Conservation (phyloP, 2,888 invertebrate genomes). For the Desoria tigrina region DNA sequence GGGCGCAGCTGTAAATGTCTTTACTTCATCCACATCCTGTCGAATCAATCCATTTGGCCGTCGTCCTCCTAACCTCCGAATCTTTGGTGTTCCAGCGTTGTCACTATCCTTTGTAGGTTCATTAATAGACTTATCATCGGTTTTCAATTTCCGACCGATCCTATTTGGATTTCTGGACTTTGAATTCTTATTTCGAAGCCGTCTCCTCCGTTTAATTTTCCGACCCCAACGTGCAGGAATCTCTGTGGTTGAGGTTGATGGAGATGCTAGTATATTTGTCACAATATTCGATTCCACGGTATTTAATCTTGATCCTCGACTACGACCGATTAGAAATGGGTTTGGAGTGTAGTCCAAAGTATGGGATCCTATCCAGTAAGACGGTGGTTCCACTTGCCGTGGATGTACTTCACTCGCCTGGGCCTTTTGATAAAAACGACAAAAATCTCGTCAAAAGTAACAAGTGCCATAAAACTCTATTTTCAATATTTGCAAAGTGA, state of each 20-base stretch:
- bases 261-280: background rate
- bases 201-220: background rate
- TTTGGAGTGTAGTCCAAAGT: slow-evolving; percentile 37
- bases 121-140: background rate
- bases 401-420: background rate
- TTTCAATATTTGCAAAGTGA: too few species aligned
- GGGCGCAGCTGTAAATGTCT: too few species aligned
- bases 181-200: background rate
- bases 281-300: background rate
- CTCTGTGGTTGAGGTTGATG: slow-evolving; percentile 7
- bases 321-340: slow-evolving; percentile 21
- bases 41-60: too few species aligned
- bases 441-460: too few species aligned
- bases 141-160: background rate
- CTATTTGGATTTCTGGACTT: background rate
- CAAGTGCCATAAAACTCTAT: too few species aligned
- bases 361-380: slow-evolving; percentile 36
- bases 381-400: background rate
- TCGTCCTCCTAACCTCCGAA: too few species aligned
- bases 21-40: too few species aligned
- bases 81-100: background rate
- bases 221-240: background rate
- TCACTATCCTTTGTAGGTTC: background rate
- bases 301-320: background rate
- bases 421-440: background rate